A percentile compares a stretch with the other conserved stretches of the same genome.
phyloP scores from a whole-genome alignment of 1,140 invertebrate genomes.

The Centruroides vittatus region DNA sequence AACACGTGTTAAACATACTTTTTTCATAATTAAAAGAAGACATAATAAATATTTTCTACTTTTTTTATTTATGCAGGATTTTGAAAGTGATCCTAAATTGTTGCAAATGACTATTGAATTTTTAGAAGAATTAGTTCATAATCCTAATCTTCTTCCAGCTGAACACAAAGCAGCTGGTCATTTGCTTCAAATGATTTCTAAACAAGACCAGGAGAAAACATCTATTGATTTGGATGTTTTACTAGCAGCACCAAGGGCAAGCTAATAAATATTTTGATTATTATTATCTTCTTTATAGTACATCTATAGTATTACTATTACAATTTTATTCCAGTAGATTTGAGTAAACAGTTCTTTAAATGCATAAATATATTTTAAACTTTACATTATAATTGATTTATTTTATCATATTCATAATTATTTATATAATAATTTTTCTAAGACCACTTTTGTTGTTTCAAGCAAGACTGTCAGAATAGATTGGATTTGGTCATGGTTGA shows the following conservation, averaged over 20 bases:
- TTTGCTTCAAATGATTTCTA: constrained; percentile 59
- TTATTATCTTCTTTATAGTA: no score
- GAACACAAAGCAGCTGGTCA: constrained; percentile 79
- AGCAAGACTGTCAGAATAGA: no score
- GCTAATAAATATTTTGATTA: neutral
- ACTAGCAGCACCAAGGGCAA: constrained; percentile 54
- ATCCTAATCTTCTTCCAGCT: constrained; percentile 67
- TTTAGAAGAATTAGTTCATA: constrained; percentile 73
- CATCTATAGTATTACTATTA: no score
- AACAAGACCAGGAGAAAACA: constrained; percentile 43
- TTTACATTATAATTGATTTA: no score
- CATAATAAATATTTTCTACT: no score
- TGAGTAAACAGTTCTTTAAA: no score
- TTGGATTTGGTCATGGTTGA: no score
- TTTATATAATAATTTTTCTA: no score
- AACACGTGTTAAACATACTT: neutral
- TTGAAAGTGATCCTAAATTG: constrained; percentile 60
- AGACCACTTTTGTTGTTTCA: no score
- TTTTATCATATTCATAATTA: no score
- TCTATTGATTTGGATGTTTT: constrained; percentile 54
- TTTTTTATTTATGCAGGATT: constrained; percentile 43
- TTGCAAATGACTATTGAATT: constrained; percentile 68
- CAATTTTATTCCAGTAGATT: no score
- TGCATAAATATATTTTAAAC: no score
- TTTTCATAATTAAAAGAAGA: neutral